Conservation (phyloP, 2,888 invertebrate genomes). For the Candidula unifasciata region DNA sequence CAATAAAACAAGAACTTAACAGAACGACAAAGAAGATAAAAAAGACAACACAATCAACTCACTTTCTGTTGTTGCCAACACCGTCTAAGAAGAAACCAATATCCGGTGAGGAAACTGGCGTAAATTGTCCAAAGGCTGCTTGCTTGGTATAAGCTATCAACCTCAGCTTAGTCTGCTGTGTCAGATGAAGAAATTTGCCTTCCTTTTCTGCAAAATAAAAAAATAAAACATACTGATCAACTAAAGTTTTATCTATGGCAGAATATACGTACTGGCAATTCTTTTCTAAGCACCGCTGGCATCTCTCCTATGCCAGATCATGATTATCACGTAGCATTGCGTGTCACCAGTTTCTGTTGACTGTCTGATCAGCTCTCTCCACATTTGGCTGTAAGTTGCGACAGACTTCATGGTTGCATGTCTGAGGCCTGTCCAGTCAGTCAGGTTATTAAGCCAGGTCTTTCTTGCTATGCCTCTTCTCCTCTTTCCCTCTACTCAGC, state of each 20-base stretch:
- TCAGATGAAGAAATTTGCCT: conserved; percentile 96
- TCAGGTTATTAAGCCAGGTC: no score
- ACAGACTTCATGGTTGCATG: no score
- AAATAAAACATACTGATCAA: neutral
- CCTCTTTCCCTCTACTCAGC: no score
- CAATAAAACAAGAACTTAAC: neutral
- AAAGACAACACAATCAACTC: conserved; percentile 51
- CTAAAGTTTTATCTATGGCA: neutral
- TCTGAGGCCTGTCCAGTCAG: no score
- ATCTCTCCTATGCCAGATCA: no score
- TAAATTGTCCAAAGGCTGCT: conserved; percentile 86
- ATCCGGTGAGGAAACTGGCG: conserved; percentile 83
- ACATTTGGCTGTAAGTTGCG: no score
- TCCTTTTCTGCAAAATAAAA: conserved; percentile 88
- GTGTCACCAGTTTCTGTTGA: no score
- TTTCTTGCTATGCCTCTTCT: no score
- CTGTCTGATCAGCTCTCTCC: no score
- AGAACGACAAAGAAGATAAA: neutral
- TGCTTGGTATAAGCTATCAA: conserved; percentile 95
- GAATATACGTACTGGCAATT: neutral
- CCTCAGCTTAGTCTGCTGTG: conserved; percentile 94
- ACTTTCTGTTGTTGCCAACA: conserved; percentile 93
- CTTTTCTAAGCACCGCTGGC: neutral
- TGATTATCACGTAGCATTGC: no score
- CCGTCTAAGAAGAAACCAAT: conserved; percentile 96